Conservation (phyloP, 2,888 invertebrate genomes). For the Eumacrocentrus americanus region DNA sequence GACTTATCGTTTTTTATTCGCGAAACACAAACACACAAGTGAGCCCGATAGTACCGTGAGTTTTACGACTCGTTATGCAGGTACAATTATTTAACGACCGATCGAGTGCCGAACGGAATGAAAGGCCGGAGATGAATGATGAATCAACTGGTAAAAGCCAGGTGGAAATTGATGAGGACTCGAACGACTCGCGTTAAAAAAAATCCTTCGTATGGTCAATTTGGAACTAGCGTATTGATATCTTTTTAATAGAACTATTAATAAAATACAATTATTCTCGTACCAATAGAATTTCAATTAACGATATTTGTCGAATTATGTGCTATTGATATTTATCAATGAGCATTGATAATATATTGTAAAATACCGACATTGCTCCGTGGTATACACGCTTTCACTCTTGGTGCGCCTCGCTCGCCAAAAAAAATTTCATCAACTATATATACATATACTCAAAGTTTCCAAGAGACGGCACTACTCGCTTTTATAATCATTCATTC, state of each 20-base stretch:
- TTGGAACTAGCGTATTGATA: background rate
- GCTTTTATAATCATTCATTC: background rate
- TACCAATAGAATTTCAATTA: background rate
- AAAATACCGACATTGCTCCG: background rate
- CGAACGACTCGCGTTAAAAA: background rate
- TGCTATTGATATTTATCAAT: background rate
- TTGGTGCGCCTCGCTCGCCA: background rate
- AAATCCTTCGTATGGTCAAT: background rate
- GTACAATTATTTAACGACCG: background rate
- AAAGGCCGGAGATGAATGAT: background rate
- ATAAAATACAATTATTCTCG: slow-evolving; percentile 1
- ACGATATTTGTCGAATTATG: background rate
- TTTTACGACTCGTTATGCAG: background rate
- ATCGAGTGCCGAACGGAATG: background rate
- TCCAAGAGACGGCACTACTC: slow-evolving; percentile 21
- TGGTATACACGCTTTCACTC: slow-evolving; percentile 2
- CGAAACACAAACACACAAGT: background rate
- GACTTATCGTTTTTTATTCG: background rate
- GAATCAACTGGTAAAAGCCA: background rate
- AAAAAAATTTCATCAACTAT: too few species aligned
- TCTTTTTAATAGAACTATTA: background rate
- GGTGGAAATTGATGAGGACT: background rate
- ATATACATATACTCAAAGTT: slow-evolving; percentile 13
- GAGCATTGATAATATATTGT: background rate
- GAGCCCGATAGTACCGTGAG: background rate